Percentiles rank a stretch among this genome's conserved stretches.
These are phyloP conservation scores for Gryllus longicercus DNA, from an alignment of 2,888 invertebrate genomes.

Conservation along the genomic window DNA sequence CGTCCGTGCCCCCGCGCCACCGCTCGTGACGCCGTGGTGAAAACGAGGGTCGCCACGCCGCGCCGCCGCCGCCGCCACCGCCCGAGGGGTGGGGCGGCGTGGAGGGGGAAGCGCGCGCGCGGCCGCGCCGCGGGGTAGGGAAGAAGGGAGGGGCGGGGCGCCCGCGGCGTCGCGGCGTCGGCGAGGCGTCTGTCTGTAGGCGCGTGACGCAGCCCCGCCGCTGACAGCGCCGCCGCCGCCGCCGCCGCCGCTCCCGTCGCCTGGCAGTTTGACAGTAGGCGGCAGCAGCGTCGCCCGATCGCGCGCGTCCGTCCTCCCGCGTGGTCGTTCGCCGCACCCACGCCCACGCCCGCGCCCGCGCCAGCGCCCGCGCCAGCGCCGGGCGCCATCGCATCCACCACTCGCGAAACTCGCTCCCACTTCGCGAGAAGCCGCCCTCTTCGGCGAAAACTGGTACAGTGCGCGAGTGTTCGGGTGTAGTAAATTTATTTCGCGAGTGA, in stretches of 20 bases:
- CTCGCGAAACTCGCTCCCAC: no score
- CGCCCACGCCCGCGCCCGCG: not conserved
- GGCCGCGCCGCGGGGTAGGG: not conserved
- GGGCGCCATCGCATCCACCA: not conserved
- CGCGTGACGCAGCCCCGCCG: slow-evolving; percentile 7
- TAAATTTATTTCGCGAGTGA: no score
- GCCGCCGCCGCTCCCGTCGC: not conserved
- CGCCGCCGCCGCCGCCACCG: no score
- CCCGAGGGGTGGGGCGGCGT: not conserved
- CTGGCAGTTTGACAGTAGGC: slow-evolving; percentile 10
- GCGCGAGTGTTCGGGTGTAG: no score
- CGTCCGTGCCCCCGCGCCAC: not conserved
- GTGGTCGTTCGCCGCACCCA: not conserved
- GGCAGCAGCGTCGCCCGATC: not conserved
- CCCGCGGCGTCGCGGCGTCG: not conserved
- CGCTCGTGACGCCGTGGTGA: slow-evolving; percentile 17
- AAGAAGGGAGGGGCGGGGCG: not conserved
- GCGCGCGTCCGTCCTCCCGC: not conserved
- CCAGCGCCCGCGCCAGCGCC: no score
- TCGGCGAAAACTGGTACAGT: no score
- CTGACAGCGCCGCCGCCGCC: not conserved
- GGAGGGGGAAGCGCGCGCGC: not conserved
- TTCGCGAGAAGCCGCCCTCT: no score
- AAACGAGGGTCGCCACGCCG: not conserved
- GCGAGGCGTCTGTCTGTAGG: slow-evolving; percentile 2